phyloP scores from a whole-genome alignment of 1,140 invertebrate genomes.

The Rhagoletis pomonella region DNA sequence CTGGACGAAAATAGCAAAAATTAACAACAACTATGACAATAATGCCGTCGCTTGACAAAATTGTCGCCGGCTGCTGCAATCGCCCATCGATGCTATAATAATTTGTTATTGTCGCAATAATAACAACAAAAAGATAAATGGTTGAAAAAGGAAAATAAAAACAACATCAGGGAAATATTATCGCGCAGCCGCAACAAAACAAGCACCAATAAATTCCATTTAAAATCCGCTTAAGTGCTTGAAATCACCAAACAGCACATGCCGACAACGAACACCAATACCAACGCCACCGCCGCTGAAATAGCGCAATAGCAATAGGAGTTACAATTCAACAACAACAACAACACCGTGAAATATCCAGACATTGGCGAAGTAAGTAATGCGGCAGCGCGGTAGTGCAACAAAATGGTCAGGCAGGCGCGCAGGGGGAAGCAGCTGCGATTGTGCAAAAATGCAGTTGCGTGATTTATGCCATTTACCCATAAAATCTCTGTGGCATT shows the following conservation, averaged over 20 bases:
- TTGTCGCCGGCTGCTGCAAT: background rate
- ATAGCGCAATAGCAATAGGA: no score
- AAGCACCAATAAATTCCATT: constrained; percentile 39
- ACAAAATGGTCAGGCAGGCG: background rate
- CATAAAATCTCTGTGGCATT: background rate
- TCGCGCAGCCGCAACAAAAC: background rate
- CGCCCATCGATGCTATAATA: background rate
- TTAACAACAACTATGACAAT: constrained; percentile 39
- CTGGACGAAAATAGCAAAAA: constrained; percentile 19
- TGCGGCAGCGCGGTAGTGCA: background rate
- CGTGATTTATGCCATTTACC: constrained; percentile 23
- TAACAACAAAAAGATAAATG: background rate
- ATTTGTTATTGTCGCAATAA: background rate
- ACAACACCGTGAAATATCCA: background rate
- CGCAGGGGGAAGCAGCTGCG: background rate
- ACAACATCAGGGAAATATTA: constrained; percentile 17
- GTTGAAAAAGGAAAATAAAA: background rate
- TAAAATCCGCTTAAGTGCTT: constrained; percentile 49
- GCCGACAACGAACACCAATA: constrained; percentile 2
- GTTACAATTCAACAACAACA: background rate
- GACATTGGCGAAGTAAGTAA: background rate
- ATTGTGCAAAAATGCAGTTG: background rate
- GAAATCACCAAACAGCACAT: constrained; percentile 36
- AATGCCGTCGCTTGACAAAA: constrained; percentile 48
- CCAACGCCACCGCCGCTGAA: background rate